These are phyloP conservation scores for Pelobates fuscus DNA, from an alignment of 2,113 vertebrate species.

Conservation along the genomic window DNA sequence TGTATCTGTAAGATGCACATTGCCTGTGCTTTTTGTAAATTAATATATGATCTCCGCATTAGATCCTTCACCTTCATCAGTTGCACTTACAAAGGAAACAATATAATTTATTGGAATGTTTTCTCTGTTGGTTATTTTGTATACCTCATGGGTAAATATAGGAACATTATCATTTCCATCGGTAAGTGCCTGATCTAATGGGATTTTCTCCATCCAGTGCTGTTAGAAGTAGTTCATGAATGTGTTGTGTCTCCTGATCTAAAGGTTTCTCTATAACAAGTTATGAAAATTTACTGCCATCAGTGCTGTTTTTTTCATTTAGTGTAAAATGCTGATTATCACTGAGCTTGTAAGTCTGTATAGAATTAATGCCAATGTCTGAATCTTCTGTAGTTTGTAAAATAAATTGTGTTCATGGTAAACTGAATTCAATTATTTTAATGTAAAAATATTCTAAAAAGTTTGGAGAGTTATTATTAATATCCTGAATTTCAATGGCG, in stretches of 20 bases:
- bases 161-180: slow-evolving; percentile 49
- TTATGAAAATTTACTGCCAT: too few relatives aligned
- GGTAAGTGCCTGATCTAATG: slow-evolving; percentile 24
- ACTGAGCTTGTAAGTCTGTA: too few relatives aligned
- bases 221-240: slow-evolving; percentile 30
- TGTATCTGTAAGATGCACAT: slow-evolving; percentile 58
- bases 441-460: slow-evolving; percentile 58
- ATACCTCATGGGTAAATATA: slow-evolving; percentile 56
- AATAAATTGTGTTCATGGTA: slow-evolving; percentile 58
- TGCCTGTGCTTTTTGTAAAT: slow-evolving; percentile 50
- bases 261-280: too few relatives aligned
- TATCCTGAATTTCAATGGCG: slow-evolving; percentile 69
- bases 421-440: slow-evolving; percentile 59
- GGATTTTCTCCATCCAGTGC: slow-evolving; percentile 51
- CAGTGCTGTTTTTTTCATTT: too few relatives aligned
- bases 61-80: slow-evolving; percentile 49
- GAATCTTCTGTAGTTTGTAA: too few relatives aligned
- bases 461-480: too few relatives aligned
- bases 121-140: slow-evolving; percentile 63
- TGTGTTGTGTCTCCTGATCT: too few relatives aligned
- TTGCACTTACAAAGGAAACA: slow-evolving; percentile 53
- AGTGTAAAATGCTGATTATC: too few relatives aligned
- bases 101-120: slow-evolving; percentile 53
- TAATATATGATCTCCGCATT: slow-evolving; percentile 51
- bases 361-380: too few relatives aligned